phyloP scores from a whole-genome alignment of 92 coral and sea anemone species.

The Parazoanthus swiftii region DNA sequence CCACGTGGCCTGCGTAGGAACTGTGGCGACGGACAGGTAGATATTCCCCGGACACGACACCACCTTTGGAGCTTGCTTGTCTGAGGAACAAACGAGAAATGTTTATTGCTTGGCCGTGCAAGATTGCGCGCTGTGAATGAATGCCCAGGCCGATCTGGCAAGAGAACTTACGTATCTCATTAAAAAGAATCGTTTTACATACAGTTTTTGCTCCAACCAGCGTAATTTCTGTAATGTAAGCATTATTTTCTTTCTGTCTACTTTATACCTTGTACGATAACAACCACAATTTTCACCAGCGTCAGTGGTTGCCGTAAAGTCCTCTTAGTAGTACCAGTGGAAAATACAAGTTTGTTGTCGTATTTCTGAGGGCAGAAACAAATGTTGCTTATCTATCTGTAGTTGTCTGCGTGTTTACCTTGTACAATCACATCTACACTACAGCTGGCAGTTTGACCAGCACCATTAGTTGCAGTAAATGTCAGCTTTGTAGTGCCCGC shows the following conservation, averaged over 20 bases:
- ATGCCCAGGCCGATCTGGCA: too few relatives aligned
- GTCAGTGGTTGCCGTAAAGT: not conserved
- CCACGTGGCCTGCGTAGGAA: slow-evolving; percentile 52
- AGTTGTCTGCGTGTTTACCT: not conserved
- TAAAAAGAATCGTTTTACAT: too few relatives aligned
- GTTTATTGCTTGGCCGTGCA: too few relatives aligned
- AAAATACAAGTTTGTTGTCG: not conserved
- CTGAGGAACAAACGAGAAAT: slow-evolving; percentile 18
- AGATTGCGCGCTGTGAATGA: too few relatives aligned
- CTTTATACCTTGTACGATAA: slow-evolving; percentile 23
- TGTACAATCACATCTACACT: slow-evolving; percentile 23
- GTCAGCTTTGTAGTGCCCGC: slow-evolving; percentile 20
- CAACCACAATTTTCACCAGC: slow-evolving; percentile 14
- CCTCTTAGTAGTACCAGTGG: not conserved
- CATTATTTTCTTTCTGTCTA: not conserved
- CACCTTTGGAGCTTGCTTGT: slow-evolving; percentile 60
- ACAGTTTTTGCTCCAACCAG: too few relatives aligned
- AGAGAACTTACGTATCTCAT: too few relatives aligned
- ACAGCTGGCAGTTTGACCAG: slow-evolving; percentile 18
- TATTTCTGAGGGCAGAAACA: not conserved
- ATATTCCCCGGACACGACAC: slow-evolving; percentile 60
- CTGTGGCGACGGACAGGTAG: slow-evolving; percentile 24
- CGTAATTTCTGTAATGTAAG: too few relatives aligned
- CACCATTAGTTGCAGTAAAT: slow-evolving; percentile 22
- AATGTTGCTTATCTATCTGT: not conserved